Evolutionary conservation across 2,888 invertebrate genomes (phyloP).

Genomic region (Cephus pulcher): DNA sequence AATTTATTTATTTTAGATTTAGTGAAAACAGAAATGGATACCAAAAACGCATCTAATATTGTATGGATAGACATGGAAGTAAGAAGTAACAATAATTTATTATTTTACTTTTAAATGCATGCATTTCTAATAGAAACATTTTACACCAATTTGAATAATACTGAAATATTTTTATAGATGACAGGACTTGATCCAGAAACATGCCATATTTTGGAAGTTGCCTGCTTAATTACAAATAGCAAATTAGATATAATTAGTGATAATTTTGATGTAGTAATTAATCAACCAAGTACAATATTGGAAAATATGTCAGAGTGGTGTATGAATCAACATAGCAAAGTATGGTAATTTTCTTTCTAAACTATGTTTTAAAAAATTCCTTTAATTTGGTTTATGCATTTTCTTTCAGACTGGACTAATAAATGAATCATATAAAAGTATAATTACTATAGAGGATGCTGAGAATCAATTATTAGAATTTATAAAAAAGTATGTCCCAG

Average conservation of each 20-base stretch:
- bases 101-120: slow-evolving; percentile 14
- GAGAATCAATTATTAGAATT: slow-evolving; percentile 80
- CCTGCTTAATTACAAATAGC: slow-evolving; percentile 88
- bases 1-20: background rate
- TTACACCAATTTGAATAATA: slow-evolving; percentile 11
- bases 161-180: slow-evolving; percentile 73
- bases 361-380: slow-evolving; percentile 9
- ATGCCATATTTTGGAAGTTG: slow-evolving; percentile 89
- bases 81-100: slow-evolving; percentile 29
- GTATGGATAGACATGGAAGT: slow-evolving; percentile 84
- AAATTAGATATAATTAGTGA: slow-evolving; percentile 81
- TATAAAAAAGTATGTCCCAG: slow-evolving; percentile 69
- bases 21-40: background rate
- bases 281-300: slow-evolving; percentile 80
- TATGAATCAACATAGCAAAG: slow-evolving; percentile 80
- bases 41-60: slow-evolving; percentile 54
- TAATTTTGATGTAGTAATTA: slow-evolving; percentile 81
- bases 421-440: slow-evolving; percentile 78
- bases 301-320: slow-evolving; percentile 89
- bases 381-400: slow-evolving; percentile 22
- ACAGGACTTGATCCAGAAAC: slow-evolving; percentile 84
- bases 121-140: slow-evolving; percentile 9
- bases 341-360: slow-evolving; percentile 58
- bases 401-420: slow-evolving; percentile 82
- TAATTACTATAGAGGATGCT: slow-evolving; percentile 74